Evolutionary conservation across 2,888 invertebrate species (phyloP).

Genomic region (Cheilosia urbana): DNA sequence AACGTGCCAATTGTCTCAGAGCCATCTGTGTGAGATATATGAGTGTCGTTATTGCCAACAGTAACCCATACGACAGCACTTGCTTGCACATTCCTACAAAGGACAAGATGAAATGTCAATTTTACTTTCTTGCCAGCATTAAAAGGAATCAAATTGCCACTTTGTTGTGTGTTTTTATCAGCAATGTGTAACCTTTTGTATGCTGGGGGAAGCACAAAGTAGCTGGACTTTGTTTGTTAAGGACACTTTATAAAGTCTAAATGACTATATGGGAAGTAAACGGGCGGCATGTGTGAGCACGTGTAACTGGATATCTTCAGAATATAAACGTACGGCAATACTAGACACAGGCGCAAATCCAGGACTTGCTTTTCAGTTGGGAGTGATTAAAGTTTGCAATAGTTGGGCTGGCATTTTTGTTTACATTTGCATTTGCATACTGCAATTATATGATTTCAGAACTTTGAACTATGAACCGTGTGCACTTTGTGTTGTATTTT

Average conservation of each 20-base stretch:
- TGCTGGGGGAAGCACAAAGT: conserved; percentile 22
- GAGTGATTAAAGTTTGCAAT: conserved; percentile 37
- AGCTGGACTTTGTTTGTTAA: conserved; percentile 44
- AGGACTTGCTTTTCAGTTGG: conserved; percentile 28
- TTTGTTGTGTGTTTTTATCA: conserved; percentile 67
- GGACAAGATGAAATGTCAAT: conserved; percentile 69
- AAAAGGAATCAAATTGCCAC: conserved; percentile 69
- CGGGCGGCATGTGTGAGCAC: background rate
- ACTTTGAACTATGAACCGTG: background rate
- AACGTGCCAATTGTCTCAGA: conserved; percentile 71
- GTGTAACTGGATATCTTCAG: background rate
- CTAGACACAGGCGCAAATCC: conserved; percentile 21
- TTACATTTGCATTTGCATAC: conserved; percentile 8
- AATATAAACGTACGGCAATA: conserved; percentile 12
- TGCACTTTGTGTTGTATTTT: too few species aligned
- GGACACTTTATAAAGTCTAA: conserved; percentile 60
- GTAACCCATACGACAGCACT: conserved; percentile 38
- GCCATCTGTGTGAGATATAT: conserved; percentile 56
- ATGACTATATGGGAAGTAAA: conserved; percentile 31
- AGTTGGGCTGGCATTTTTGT: conserved; percentile 39
- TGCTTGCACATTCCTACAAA: conserved; percentile 32
- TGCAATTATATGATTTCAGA: background rate
- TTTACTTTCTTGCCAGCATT: conserved; percentile 65
- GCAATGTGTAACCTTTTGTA: conserved; percentile 32
- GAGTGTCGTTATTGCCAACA: conserved; percentile 59